Conservation (phyloP, 2,888 invertebrate genomes). For the Poecilus cupreus region DNA sequence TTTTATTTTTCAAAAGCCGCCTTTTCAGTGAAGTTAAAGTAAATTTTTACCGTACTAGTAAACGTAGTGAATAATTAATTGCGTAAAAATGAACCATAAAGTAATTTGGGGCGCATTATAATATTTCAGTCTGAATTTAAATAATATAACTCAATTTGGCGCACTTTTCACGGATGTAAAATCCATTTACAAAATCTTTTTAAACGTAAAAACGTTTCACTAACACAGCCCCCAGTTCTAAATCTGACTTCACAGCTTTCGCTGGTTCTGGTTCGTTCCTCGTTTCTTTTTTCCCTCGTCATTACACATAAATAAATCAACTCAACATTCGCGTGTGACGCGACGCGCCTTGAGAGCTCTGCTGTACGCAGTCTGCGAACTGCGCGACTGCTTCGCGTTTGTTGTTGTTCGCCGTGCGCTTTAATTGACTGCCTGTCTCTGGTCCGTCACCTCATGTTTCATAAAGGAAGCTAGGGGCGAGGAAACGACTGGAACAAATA, state of each 20-base stretch:
- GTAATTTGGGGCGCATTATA: no score
- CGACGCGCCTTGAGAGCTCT: background rate
- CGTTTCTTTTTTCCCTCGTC: slow-evolving; percentile 12
- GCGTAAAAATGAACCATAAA: no score
- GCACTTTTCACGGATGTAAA: background rate
- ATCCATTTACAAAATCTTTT: slow-evolving; percentile 4
- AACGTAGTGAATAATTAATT: no score
- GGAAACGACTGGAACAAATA: background rate
- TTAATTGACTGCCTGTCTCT: slow-evolving; percentile 24
- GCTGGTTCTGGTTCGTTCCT: background rate
- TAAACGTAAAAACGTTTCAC: background rate
- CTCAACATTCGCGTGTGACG: background rate
- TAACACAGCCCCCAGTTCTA: background rate
- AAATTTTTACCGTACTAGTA: no score
- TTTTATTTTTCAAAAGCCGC: no score
- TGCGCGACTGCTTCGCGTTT: background rate
- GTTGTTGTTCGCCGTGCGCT: background rate
- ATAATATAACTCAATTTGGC: background rate
- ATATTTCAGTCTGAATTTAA: no score
- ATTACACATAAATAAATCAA: slow-evolving; percentile 26
- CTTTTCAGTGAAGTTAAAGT: no score
- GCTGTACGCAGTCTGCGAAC: background rate
- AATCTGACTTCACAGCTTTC: background rate
- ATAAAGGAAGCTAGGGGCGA: background rate
- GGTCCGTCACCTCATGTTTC: background rate